Base-by-base conservation (phyloP, 2,113 vertebrate genomes). In the Lethenteron camtschaticum region DNA sequence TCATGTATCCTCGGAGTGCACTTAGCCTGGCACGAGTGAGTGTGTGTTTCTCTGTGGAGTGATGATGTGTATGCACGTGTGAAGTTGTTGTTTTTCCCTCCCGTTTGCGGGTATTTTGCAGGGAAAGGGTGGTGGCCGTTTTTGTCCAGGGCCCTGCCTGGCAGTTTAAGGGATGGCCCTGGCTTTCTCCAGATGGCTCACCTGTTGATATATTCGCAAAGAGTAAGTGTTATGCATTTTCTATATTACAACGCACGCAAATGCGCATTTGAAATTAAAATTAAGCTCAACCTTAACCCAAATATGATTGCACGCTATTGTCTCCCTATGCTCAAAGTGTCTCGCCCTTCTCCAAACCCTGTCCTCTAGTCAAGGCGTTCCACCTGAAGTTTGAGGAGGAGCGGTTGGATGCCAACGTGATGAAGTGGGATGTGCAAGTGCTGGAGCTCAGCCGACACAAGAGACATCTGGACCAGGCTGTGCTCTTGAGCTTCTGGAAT, bases 121-220 rank as follows among this genome's bases (percentile, higher is more conserved):
- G 94, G 94, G 94, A 97, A 76, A 87, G 94, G 4, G 94, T 99
- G 73, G 94, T 97, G 75, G 92, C 91, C 0, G 94, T 99, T 66
- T 96, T 99, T 13, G 92, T 97, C 13, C 92, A 99, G 76, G 92
- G 94, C 68, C 90, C 94, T 14, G 92, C 90, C 68, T 99, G 94
- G 94, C 94, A 99, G 78, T 99, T 99, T 77, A 99, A 97, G 79
- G 91, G 94, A 70, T 99, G 92, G 92, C 94, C 94, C 0, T 99
- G 92, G 94, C 81, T 96, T 70, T 79, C 96, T 78, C 88, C 92
- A 1, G 92, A 99, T 20, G 94, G 94, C 77, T 97, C 91, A 57
- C 94, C 94, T 55, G 94, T 99, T 1, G 94, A 96, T 75, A 99
- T 97, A 78, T 99, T 99, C 69, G 90, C 92, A 77, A 96, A 96